Conservation (phyloP, 2,797 vertebrate genomes). For the Moxostoma hubbsi region DNA sequence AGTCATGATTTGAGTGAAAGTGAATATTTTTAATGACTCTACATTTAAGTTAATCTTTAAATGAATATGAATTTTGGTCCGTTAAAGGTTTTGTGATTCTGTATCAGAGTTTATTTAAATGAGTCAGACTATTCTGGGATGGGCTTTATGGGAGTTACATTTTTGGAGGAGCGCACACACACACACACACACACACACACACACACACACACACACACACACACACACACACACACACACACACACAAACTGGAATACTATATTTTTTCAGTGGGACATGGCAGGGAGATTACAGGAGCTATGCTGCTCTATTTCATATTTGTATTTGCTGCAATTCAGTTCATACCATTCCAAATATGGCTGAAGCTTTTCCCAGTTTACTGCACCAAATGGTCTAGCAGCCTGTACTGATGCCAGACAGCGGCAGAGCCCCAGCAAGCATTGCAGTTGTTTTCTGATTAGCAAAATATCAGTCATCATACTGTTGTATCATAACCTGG, state of each 20-base stretch:
- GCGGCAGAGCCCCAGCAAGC: conserved; percentile 55
- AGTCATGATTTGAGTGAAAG: no score
- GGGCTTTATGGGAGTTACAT: background rate
- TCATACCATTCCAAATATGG: conserved; percentile 56
- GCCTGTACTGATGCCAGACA: conserved; percentile 55
- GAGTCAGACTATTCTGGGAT: background rate
- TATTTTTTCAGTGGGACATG: no score
- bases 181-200: background rate
- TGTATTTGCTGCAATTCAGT: conserved; percentile 26
- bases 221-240: background rate
- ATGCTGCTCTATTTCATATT: conserved; percentile 2
- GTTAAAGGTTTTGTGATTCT: conserved; percentile 2
- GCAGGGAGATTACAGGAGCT: background rate
- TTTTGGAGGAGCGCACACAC: no score
- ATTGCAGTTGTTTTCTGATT: conserved; percentile 66
- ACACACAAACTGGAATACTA: background rate
- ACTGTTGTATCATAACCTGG: background rate
- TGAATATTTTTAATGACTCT: no score
- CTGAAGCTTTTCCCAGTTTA: conserved; percentile 62
- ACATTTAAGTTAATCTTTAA: background rate
- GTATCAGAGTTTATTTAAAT: background rate
- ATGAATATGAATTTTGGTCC: background rate
- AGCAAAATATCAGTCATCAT: conserved; percentile 41
- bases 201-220: background rate
- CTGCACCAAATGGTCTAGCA: conserved; percentile 47